phyloP scores from a whole-genome alignment of 2,797 vertebrate genomes.

The Etheostoma perlongum region DNA sequence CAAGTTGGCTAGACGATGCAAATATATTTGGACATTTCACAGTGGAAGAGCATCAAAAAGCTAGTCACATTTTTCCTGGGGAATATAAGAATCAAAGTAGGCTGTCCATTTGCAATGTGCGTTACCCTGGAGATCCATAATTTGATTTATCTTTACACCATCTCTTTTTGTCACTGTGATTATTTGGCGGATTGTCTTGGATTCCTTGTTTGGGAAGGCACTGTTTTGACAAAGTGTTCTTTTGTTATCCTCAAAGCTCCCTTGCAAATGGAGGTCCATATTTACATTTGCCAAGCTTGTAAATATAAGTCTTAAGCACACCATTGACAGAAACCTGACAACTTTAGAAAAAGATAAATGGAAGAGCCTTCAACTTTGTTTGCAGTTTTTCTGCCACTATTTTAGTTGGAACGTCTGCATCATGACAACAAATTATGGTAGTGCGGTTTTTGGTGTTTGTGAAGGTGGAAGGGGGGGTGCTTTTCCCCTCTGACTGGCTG shows the following conservation, averaged over 20 bases:
- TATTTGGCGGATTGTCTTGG: constrained; percentile 43
- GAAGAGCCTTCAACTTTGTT: constrained; percentile 70
- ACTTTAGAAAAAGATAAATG: constrained; percentile 64
- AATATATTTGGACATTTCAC: constrained; percentile 51
- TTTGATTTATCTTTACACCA: constrained; percentile 67
- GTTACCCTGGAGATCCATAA: constrained; percentile 77
- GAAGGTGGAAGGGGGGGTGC: constrained; percentile 27
- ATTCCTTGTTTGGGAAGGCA: constrained; percentile 36
- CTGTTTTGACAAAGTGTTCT: constrained; percentile 59
- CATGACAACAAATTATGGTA: constrained; percentile 70
- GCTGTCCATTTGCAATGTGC: constrained; percentile 75
- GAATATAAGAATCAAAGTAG: constrained; percentile 68
- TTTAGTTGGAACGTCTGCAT: constrained; percentile 67
- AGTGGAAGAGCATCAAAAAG: constrained; percentile 52
- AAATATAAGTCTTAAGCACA: constrained; percentile 57
- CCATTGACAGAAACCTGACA: constrained; percentile 75
- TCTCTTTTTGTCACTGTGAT: constrained; percentile 71
- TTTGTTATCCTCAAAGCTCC: constrained; percentile 56
- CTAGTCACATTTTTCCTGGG: constrained; percentile 48
- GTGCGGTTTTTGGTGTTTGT: constrained; percentile 62
- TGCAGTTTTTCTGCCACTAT: constrained; percentile 71
- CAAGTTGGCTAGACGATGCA: constrained; percentile 31
- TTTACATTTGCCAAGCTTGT: constrained; percentile 66
- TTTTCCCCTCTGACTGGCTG: constrained; percentile 69
- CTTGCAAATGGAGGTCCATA: constrained; percentile 55